A percentile compares a stretch with the other conserved stretches of the same genome.
These are phyloP conservation scores for Pogonognathellus flavescens DNA, from an alignment of 1,140 invertebrate genomes.

Conservation along the genomic window DNA sequence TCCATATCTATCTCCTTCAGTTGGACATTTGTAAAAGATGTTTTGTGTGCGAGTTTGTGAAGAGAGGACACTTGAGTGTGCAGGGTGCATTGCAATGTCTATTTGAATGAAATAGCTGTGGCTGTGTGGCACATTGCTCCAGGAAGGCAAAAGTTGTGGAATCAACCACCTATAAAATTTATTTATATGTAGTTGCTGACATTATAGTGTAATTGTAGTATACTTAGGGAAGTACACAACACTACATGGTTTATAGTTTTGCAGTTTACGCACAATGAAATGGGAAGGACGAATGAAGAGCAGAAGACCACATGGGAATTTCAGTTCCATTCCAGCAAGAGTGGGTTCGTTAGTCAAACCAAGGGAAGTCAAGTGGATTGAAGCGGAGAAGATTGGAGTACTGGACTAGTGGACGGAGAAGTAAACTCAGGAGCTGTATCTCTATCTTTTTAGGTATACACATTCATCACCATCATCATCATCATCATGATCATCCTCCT, in stretches of 20 bases:
- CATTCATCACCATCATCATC: background rate
- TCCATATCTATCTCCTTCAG: conserved; percentile 8
- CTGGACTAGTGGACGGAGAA: conserved; percentile 22
- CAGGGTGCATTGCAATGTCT: too few relatives aligned
- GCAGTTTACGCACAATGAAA: background rate
- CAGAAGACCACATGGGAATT: conserved; percentile 27
- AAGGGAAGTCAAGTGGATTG: conserved; percentile 27
- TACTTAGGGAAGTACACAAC: background rate
- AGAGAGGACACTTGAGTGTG: background rate
- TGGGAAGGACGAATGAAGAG: background rate
- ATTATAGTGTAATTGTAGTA: background rate
- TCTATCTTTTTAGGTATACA: background rate
- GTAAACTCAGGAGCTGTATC: conserved; percentile 25
- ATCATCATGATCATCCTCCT: conserved; percentile 19
- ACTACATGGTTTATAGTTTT: background rate
- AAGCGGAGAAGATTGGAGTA: conserved; percentile 21
- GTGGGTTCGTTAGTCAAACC: conserved; percentile 47
- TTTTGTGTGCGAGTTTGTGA: too few relatives aligned
- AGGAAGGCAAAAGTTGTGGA: background rate
- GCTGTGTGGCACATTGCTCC: background rate
- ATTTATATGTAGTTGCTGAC: too few relatives aligned
- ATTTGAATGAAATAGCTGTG: too few relatives aligned
- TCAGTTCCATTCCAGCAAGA: conserved; percentile 28
- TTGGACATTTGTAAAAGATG: background rate
- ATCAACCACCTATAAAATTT: background rate